Evolutionary conservation across 2,888 invertebrate species (phyloP), one percentile per base, ranked within the genome.

Genomic region (Xanthorhoe spadicearia): DNA sequence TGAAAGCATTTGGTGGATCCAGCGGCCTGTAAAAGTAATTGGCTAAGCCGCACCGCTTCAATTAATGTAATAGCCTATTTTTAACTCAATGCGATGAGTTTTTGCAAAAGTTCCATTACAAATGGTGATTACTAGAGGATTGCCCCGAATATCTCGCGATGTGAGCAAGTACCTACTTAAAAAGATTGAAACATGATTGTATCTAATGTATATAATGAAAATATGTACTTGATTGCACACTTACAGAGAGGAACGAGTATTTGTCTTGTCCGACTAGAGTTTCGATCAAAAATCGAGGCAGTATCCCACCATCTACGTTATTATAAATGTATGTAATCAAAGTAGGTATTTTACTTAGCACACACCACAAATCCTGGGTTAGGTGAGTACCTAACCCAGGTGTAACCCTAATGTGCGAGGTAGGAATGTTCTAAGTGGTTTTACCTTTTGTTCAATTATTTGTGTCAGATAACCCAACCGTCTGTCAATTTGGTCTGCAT

Each of bases 11-110:
- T 17, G 13, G 49, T 35, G 19, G 43, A 59, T 58, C 64, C 46
- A 19, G n/a, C 53, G 18, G 64, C 48, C 59, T 53, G 58, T 54
- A 38, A 64, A 64, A 59, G 59, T 64, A 64, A 64, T 64, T 64
- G 52, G 53, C 13, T 48, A 15, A 49, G 53, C 64, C 64, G 51
- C 43, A 50, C 38, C 59, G 18, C 18, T 48, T 48, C 64, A 59
- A 64, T 64, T 60, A 64, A 60, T 60, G 54, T 60, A 55, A 64
- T 43, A 51, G 59, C 23, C 49, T 48, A 46, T 53, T 64, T 38
- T 62, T 38, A 28, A 19, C 50, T 10, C 13, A 55, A 23, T 38
- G 19, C 4, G 15, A 56, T 17, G 62, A 55, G 43, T 50, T 62
- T 54, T 50, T 55, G 10, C 9, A 19, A 18, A 49, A 15, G 35